Conservation (phyloP, 2,888 invertebrate species). For the Rhingia rostrata region DNA sequence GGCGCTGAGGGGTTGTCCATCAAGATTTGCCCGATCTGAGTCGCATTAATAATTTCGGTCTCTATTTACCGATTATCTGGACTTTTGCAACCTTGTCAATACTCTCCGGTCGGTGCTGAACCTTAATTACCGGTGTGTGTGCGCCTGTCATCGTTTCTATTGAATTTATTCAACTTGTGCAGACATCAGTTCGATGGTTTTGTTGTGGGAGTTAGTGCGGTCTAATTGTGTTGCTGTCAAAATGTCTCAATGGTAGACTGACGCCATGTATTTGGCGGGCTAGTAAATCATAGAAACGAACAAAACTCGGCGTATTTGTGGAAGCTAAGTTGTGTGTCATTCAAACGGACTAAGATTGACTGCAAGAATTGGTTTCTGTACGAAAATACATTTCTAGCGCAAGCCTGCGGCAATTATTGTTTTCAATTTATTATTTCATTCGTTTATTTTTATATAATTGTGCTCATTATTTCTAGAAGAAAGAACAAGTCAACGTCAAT, state of each 20-base stretch:
- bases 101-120: conserved; percentile 54
- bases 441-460: no score
- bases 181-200: conserved; percentile 33
- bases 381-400: no score
- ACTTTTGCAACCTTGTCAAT: conserved; percentile 56
- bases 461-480: no score
- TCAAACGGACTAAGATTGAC: conserved; percentile 65
- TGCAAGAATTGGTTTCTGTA: conserved; percentile 17
- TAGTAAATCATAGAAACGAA: conserved; percentile 64
- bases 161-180: conserved; percentile 34
- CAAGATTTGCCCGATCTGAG: conserved; percentile 48
- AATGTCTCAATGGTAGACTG: conserved; percentile 67
- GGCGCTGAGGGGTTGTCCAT: conserved; percentile 64
- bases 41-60: conserved; percentile 51
- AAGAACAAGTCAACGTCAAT: no score
- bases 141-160: conserved; percentile 65
- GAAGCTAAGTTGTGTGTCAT: conserved; percentile 60
- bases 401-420: no score
- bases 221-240: conserved; percentile 74
- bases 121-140: conserved; percentile 67
- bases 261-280: conserved; percentile 39
- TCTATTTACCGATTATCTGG: conserved; percentile 51
- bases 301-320: conserved; percentile 23
- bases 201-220: conserved; percentile 69
- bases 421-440: no score